Evolutionary conservation across 1,140 invertebrate species (phyloP), one percentile per base, ranked within the genome.

Genomic region (Pachypsylla venusta): DNA sequence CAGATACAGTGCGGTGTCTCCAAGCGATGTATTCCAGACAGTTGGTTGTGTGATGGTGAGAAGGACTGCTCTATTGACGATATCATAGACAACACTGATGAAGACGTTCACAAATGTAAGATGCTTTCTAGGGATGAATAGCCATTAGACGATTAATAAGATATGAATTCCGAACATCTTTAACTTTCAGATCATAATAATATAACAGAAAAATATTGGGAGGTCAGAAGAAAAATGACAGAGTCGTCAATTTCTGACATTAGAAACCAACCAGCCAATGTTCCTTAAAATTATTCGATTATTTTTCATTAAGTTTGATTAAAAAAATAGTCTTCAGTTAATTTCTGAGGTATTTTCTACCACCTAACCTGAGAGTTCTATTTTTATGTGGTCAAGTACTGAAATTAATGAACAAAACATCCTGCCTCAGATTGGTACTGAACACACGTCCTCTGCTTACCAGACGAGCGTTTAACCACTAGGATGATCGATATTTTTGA

Each of bases 21-120:
- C 53, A 75, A 77, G 60, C 76, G 78, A 64, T 92, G 89, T 74
- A 79, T 92, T 61, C 83, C 84, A 59, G 74, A 75, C 39, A 81
- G 77, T 20, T 89, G 85, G 80, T 76, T 82, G 42, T 91, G 88
- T 73, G 87, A 91, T 72, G 82, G 81, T 26, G 80, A 81, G 62
- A 70, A 77, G 58, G 87, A 91, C 72, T 91, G 87, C 56, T 74
- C 76, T 61, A 73, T 76, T 56, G 74, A 77, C 64, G 69, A 68
- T 56, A 48, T 53, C 19, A 19, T 55, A 16, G 81, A 81, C 68
- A 69, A 65, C 48, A 79, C 78, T 16, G 79, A 81, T 67, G 79
- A 81, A 68, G 74, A 78, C 61, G 69, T 71, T 19, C 64, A 69
- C 60, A 72, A 70, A 67, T 81, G 79, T 80, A 68, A 78, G 61